Percentiles rank a stretch among this genome's conserved stretches.
phyloP scores from a whole-genome alignment of 1,140 invertebrate species.

The Drosophila carrolli region DNA sequence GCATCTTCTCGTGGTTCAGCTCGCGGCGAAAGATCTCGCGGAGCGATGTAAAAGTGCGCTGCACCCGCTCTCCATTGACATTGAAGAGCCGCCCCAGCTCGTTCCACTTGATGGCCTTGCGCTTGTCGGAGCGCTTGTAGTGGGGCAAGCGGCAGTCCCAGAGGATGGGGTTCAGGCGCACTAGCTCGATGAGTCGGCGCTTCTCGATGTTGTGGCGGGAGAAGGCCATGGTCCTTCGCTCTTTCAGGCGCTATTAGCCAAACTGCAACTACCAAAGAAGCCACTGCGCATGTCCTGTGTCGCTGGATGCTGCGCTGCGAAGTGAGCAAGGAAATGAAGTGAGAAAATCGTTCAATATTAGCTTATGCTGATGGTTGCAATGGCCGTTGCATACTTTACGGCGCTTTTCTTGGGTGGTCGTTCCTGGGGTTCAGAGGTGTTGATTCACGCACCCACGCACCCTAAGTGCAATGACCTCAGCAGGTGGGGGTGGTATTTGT shows the following conservation, averaged over 20 bases:
- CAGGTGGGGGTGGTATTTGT: conserved; percentile 7
- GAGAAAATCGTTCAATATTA: conserved; percentile 78
- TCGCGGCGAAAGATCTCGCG: conserved; percentile 80
- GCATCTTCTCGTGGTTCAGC: conserved; percentile 81
- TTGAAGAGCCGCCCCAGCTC: conserved; percentile 78
- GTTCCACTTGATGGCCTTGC: conserved; percentile 82
- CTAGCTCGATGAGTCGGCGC: conserved; percentile 81
- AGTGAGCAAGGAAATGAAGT: conserved; percentile 37
- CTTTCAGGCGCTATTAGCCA: conserved; percentile 34
- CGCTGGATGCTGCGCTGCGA: conserved; percentile 54
- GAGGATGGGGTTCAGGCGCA: conserved; percentile 74
- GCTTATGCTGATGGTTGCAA: conserved; percentile 28
- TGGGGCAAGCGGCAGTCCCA: conserved; percentile 82
- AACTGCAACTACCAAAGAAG: conserved; percentile 69
- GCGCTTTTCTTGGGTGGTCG: conserved; percentile 11
- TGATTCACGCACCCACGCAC: conserved; percentile 1
- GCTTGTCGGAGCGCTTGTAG: conserved; percentile 81
- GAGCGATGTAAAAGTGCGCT: conserved; percentile 80
- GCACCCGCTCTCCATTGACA: conserved; percentile 77
- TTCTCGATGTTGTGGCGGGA: conserved; percentile 82
- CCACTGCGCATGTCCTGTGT: conserved; percentile 62
- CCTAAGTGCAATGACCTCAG: conserved; percentile 36
- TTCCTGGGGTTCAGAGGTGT: conserved; percentile 3
- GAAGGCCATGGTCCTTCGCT: conserved; percentile 64
- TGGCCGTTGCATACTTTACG: conserved; percentile 46